Base-by-base conservation (phyloP, 2,113 vertebrate species). In the Poecile atricapillus region DNA sequence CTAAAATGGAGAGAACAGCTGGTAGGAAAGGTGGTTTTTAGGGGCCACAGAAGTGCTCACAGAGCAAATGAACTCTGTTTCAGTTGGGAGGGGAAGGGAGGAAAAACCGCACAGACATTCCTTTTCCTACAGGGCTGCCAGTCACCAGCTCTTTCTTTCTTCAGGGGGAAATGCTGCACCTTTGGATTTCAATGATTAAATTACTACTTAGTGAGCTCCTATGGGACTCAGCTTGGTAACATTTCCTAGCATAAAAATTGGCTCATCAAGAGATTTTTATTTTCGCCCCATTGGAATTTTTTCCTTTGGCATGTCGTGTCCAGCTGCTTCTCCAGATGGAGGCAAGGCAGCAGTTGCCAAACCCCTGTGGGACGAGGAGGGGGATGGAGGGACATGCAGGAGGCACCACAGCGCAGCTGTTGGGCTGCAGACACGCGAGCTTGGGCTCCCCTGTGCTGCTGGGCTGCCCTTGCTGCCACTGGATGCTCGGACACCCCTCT, bases 251-350 rank as follows among this genome's bases (percentile, higher is more conserved):
- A 84, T 20, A 80, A 69, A 79, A 85, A 79, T 17, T 55, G 8
- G 44, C 70, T 37, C 9, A 24, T 46, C 21, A 8, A 83, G 74
- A 79, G 58, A 39, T 53, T 84, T 93, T 93, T 89, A 31, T n/a
- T 83, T 91, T 83, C 79, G 43, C n/a, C 53, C 39, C 1, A 0
- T 8, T 74, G 47, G 59, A 69, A 50, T 81, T 91, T 86, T 86
- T 83, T 67, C 60, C 52, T 78, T 75, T 60, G 58, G 49, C 22
- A 2, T 64, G 71, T 75, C 78, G 16, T 1, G 0, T 89, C 81
- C 94, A 92, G 81, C 89, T 91, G 87, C 87, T 87, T 15, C 73
- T 87, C 64, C 93, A 85, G 84, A 92, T 82, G 87, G 87, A 87
- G 70, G 37, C 5, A 6, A 46, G 64, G 46, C 44, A 91, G 52